Evolutionary conservation across 2,797 vertebrate genomes (phyloP).

Genomic region (Poecilia gillii): DNA sequence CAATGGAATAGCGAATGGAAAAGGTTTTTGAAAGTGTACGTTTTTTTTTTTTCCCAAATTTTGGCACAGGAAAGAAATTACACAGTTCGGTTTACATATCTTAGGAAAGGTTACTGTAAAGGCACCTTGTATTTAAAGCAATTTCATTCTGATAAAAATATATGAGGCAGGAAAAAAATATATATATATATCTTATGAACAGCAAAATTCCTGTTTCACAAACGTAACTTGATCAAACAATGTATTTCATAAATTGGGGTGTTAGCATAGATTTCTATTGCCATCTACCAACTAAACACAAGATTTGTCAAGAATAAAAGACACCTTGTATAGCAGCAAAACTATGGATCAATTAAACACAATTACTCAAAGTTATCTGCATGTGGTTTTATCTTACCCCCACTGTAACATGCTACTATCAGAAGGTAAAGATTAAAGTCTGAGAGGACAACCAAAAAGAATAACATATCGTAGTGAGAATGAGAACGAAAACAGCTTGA

Average conservation of each 20-base stretch:
- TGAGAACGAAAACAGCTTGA: background rate
- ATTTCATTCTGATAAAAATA: background rate
- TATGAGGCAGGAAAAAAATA: background rate
- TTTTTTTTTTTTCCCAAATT: background rate
- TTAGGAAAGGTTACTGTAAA: background rate
- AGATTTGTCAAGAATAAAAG: background rate
- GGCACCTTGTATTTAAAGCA: background rate
- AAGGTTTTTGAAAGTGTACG: background rate
- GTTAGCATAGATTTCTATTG: background rate
- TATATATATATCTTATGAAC: background rate
- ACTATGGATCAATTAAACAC: conserved; percentile 2
- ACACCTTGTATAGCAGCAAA: background rate
- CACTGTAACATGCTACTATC: conserved; percentile 58
- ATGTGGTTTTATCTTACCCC: conserved; percentile 17
- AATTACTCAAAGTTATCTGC: conserved; percentile 4
- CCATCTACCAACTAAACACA: conserved; percentile 7
- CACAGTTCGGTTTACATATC: background rate
- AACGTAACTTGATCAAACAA: background rate
- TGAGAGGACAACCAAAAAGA: conserved; percentile 51
- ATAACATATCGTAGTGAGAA: conserved; percentile 19
- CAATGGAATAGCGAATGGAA: conserved; percentile 5
- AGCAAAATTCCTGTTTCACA: background rate
- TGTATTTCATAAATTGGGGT: background rate
- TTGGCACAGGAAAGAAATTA: background rate
- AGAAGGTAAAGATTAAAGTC: conserved; percentile 64